Base-by-base conservation (phyloP, 2,888 invertebrate genomes). In the Apeira syringaria region DNA sequence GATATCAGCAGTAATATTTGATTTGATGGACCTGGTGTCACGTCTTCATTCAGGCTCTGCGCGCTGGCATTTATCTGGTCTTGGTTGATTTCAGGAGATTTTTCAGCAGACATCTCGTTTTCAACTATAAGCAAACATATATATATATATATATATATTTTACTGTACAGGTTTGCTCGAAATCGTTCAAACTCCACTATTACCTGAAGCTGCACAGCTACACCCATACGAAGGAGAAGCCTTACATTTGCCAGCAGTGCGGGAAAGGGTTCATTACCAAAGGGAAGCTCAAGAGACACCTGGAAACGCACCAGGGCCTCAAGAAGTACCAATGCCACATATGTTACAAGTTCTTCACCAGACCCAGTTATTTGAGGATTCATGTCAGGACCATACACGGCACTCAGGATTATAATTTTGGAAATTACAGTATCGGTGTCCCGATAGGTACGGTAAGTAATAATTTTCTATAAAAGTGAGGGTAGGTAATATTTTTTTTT, bases 261-360 rank as follows among this genome's bases (percentile, higher is more conserved):
- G 88, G 86, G 0, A 89, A 89, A 17, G 88, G 88, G 0, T 89
- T 89, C 22, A 89, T 89, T 0, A 89, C 88, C 0, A 73, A 80
- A 5, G 88, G 88, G 0, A 89, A 89, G 11, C 35, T 89, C 0
- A 88, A 88, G n/a, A 42, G 88, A 0, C 88, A 89, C 7, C 8
- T 86, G 3, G 88, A 88, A 29, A 85, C 88, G 0, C 88, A 89
- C 5, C 70, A 81, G 0, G 88, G 88, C 0, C 31, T 87, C 1
- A 88, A 88, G 33, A 88, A 88, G 20, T 85, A 81, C 40, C 88
- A 88, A 34, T 88, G 88, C 50, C 87, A 89, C 28, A 78, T 89
- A 0, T 89, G 88, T n/a, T 85, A 80, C 17, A 89, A 89, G 34
- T 88, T 80, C 47, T 89, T 89, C 51, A 88, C 88, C 0, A 48